These are phyloP conservation scores for Trachelus stipa DNA, from an alignment of 2,888 invertebrate species.

Conservation along the genomic window DNA sequence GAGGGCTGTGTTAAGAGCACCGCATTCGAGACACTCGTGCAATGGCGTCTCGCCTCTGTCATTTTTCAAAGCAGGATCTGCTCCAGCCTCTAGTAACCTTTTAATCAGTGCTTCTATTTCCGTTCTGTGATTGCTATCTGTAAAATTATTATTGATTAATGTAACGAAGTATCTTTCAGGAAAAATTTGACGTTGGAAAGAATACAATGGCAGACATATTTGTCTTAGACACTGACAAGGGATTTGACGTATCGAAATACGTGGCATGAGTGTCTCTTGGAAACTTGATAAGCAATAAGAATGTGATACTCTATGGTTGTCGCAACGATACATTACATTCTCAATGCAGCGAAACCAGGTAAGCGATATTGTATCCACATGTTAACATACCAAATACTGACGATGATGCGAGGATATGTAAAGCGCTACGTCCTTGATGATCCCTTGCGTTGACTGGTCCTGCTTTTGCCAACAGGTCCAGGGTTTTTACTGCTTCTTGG, in stretches of 20 bases:
- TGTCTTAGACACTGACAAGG: background rate
- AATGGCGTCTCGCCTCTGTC: conserved; percentile 63
- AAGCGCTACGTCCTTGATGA: conserved; percentile 56
- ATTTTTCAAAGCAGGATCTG: conserved; percentile 59
- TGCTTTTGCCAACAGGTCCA: conserved; percentile 51
- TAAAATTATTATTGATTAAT: conserved; percentile 2
- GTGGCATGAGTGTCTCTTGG: background rate
- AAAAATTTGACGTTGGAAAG: background rate
- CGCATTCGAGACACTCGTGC: conserved; percentile 54
- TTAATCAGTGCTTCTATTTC: conserved; percentile 50
- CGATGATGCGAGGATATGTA: conserved; percentile 57
- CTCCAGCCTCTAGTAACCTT: conserved; percentile 58
- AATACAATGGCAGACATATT: background rate
- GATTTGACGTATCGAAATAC: background rate
- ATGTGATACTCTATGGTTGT: background rate
- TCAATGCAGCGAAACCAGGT: background rate
- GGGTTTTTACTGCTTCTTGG: conserved; percentile 47
- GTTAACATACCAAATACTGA: conserved; percentile 41
- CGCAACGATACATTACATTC: background rate
- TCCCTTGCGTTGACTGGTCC: conserved; percentile 58
- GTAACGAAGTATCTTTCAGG: background rate
- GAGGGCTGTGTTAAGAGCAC: conserved; percentile 48
- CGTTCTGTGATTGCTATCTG: conserved; percentile 46
- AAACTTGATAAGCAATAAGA: background rate
- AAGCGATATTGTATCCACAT: background rate